These are phyloP conservation scores for Calycopis cecrops DNA, from an alignment of 1,140 invertebrate genomes.

Conservation along the genomic window DNA sequence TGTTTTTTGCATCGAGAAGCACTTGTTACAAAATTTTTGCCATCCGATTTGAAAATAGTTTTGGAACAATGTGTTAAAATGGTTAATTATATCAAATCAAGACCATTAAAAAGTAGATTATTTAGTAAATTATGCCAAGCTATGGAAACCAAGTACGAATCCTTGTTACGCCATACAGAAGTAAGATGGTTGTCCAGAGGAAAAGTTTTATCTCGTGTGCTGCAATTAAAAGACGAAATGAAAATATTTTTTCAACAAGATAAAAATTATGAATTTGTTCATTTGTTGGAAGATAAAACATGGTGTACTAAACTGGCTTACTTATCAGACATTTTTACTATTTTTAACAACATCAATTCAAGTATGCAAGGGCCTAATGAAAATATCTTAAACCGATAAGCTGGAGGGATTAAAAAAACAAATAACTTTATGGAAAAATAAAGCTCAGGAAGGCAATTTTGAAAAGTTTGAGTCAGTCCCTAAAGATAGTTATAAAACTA, in stretches of 20 bases:
- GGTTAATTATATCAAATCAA: constrained; percentile 14
- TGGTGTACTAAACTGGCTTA: constrained; percentile 16
- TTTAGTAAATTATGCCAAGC: too few relatives aligned
- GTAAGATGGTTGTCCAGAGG: constrained; percentile 13
- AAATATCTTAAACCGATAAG: constrained; percentile 20
- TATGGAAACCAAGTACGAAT: constrained; percentile 7
- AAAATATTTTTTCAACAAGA: too few relatives aligned
- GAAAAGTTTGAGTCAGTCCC: constrained; percentile 10
- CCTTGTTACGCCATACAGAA: constrained; percentile 6
- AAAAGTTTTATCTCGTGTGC: not conserved
- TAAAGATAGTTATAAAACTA: constrained; percentile 15
- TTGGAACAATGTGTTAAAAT: not conserved
- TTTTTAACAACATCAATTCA: constrained; percentile 17
- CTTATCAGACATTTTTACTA: constrained; percentile 11
- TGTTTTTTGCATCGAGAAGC: constrained; percentile 20
- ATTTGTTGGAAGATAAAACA: constrained; percentile 15
- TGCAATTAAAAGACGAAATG: constrained; percentile 9
- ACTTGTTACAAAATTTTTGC: constrained; percentile 14
- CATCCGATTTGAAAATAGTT: constrained; percentile 13
- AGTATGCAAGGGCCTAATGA: constrained; percentile 17
- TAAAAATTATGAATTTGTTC: constrained; percentile 12
- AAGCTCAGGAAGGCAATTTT: constrained; percentile 12
- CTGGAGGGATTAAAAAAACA: constrained; percentile 6
- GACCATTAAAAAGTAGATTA: too few relatives aligned
- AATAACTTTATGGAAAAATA: constrained; percentile 18